Conservation (phyloP, 2,888 invertebrate species). For the Pachydiplax longipennis region DNA sequence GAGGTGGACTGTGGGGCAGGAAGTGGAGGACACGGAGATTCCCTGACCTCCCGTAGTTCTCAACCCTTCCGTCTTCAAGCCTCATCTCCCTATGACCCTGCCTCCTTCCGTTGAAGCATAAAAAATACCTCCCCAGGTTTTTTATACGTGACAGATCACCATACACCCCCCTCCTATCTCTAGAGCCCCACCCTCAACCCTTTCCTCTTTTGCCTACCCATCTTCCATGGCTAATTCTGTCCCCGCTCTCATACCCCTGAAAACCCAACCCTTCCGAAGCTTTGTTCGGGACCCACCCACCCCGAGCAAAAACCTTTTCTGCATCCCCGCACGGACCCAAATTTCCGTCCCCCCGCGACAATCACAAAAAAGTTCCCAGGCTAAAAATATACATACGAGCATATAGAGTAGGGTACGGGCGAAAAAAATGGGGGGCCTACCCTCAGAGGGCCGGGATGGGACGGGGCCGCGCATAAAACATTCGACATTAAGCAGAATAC, state of each 20-base stretch:
- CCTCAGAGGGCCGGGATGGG: background rate
- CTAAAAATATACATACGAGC: conserved; percentile 29
- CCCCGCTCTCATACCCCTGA: background rate
- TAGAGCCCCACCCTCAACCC: background rate
- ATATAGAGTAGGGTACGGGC: conserved; percentile 11
- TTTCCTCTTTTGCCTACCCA: conserved; percentile 16
- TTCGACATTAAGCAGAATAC: conserved; percentile 18
- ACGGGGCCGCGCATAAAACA: conserved; percentile 37
- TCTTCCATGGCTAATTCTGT: conserved; percentile 34
- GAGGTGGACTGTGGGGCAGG: background rate
- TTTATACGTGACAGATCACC: conserved; percentile 34
- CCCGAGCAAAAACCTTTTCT: conserved; percentile 9
- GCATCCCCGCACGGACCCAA: background rate
- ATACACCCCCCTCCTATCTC: background rate
- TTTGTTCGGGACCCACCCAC: conserved; percentile 18
- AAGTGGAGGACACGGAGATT: background rate
- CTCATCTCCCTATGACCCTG: conserved; percentile 23
- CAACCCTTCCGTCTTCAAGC: conserved; percentile 9
- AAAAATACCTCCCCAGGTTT: background rate
- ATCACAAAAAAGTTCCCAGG: conserved; percentile 10
- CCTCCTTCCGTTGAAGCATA: conserved; percentile 2
- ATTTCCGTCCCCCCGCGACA: conserved; percentile 29
- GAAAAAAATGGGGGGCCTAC: conserved; percentile 20
- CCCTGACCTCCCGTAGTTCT: conserved; percentile 36
- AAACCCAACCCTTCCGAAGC: conserved; percentile 29